Base-by-base conservation (phyloP, 2,113 vertebrate genomes). In the Petrocephalus zakoni region DNA sequence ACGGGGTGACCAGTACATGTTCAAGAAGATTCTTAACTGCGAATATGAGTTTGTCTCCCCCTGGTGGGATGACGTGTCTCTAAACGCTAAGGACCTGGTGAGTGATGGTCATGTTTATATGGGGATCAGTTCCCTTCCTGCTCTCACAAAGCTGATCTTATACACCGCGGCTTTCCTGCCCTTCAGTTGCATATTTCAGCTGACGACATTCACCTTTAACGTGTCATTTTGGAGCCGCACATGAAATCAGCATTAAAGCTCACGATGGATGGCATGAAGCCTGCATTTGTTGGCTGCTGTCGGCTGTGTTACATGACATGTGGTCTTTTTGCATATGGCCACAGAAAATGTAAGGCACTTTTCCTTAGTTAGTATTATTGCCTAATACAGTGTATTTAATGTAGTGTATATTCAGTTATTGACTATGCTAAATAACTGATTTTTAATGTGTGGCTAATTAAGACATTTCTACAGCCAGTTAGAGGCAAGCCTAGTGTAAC, bases 1-100 rank as follows among this genome's bases (percentile, higher is more conserved):
- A 92, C 93, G 97, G 89, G 97, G 97, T 3, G 97, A 97, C 91
- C 97, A 97, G 89, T 97, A 97, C 91, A 97, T 97, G 96, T 97
- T 96, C 93, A 97, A 96, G 91, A 97, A 95, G 92, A 97, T 97
- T 93, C 94, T 97, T 87, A 97, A 96, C 91, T 97, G 97, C 94
- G 96, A 97, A 95, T 97, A 97, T 93, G 96, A 97, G 93, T 97
- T 97, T 94, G 96, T 97, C 94, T 97, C 97, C 92, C 97, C 97
- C 91, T 97, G 97, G 97, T 97, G 97, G 97, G 96, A 97, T 93
- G 97, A 97, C 81, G 97, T 97, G 25, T 97, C 97, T 91, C 93
- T 97, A 89, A 97, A 97, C 89, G 97, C 97, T 91, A 97, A 97
- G 94, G 97, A 97, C 90, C 95, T 97, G 95, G 97, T 97, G 94